These are phyloP conservation scores for Crocidura indochinensis DNA, from an alignment of 2,797 vertebrate species.

Conservation along the genomic window DNA sequence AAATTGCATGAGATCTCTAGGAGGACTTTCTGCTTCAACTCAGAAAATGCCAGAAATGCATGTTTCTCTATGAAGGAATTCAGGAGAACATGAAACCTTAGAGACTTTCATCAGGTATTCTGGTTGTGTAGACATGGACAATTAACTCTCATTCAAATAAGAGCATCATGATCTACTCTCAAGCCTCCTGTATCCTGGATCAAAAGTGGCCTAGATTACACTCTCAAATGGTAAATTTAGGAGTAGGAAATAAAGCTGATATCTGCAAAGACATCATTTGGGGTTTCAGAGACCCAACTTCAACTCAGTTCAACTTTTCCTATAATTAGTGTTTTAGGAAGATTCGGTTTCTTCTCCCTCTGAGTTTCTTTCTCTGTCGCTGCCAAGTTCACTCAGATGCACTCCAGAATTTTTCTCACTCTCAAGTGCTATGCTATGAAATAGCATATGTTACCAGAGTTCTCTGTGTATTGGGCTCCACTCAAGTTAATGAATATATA, in stretches of 20 bases:
- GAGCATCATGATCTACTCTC: not conserved
- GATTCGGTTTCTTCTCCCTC: not conserved
- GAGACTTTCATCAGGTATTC: not conserved
- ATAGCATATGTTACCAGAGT: not conserved
- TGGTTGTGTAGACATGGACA: not conserved
- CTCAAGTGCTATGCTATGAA: conserved; percentile 29
- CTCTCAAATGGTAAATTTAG: not conserved
- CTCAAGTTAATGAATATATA: not conserved
- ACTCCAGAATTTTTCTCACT: conserved; percentile 7
- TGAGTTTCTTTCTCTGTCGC: not conserved
- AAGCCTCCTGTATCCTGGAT: not conserved
- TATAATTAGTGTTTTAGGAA: not conserved
- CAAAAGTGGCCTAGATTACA: not conserved
- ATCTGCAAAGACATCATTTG: not conserved
- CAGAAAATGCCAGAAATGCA: not conserved
- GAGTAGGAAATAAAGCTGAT: not conserved
- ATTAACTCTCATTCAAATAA: conserved; percentile 50
- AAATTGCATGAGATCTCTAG: not conserved
- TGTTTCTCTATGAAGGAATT: conserved; percentile 30
- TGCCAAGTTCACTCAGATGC: not conserved
- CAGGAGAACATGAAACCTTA: conserved; percentile 36
- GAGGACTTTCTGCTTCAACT: not conserved
- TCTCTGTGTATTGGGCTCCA: not conserved
- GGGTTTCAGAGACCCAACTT: not conserved
- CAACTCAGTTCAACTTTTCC: not conserved